phyloP scores from a whole-genome alignment of 2,797 vertebrate genomes.

The Falco biarmicus region DNA sequence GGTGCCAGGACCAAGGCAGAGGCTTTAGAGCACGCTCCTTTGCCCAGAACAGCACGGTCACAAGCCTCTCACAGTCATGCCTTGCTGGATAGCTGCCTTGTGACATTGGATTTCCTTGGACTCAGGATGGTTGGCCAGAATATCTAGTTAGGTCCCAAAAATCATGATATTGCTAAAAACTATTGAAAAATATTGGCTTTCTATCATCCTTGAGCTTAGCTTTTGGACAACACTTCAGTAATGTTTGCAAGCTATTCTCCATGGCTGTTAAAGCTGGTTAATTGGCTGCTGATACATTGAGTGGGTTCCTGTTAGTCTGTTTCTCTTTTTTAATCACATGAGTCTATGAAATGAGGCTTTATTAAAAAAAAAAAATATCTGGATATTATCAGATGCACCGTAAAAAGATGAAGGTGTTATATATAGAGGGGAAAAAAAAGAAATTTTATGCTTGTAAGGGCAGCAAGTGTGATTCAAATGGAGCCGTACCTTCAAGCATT shows the following conservation, averaged over 20 bases:
- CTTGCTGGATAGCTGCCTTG: neutral
- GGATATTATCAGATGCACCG: neutral
- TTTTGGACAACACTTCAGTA: neutral
- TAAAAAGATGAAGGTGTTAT: neutral
- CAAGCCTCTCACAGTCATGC: neutral
- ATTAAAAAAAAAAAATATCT: neutral
- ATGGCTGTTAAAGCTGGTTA: neutral
- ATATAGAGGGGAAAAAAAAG: neutral
- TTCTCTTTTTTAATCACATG: neutral
- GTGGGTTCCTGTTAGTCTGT: neutral
- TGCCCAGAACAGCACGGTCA: neutral
- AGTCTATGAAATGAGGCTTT: neutral
- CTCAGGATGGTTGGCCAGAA: neutral
- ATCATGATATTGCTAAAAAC: neutral
- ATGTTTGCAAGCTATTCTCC: neutral
- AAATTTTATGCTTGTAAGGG: neutral
- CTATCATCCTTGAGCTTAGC: neutral
- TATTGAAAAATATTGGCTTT: neutral
- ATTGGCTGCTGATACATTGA: neutral
- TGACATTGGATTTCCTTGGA: neutral
- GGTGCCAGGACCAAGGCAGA: neutral
- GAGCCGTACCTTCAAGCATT: neutral
- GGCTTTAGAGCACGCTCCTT: neutral
- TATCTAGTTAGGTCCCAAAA: neutral
- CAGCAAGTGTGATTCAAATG: neutral